Conservation (phyloP, 2,113 vertebrate species). For the Mystacornis crossleyi region DNA sequence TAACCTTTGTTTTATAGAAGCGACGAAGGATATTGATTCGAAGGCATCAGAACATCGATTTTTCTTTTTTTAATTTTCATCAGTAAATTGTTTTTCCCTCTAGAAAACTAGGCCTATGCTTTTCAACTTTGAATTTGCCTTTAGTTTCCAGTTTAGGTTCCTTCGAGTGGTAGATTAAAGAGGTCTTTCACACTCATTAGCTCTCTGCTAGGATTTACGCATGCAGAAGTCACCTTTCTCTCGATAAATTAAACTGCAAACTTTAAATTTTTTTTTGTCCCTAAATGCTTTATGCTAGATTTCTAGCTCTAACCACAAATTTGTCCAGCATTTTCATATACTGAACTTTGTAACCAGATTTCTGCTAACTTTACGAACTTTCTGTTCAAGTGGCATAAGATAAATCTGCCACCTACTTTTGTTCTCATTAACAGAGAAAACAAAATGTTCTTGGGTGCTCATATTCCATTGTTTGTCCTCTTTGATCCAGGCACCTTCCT, state of each 20-base stretch:
- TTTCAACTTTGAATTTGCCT: not conserved
- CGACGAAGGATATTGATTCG: not conserved
- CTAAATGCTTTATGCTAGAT: not conserved
- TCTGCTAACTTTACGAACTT: not conserved
- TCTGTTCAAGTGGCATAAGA: not conserved
- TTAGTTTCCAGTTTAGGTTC: not conserved
- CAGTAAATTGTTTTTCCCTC: not conserved
- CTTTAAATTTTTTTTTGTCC: not conserved
- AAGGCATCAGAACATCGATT: not conserved
- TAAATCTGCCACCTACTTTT: not conserved
- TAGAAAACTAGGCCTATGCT: not conserved
- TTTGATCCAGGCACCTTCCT: not conserved
- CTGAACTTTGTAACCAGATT: not conserved
- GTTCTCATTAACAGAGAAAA: not conserved
- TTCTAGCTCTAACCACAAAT: not conserved
- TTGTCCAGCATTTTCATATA: not conserved
- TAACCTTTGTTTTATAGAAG: not conserved
- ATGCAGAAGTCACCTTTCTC: not conserved
- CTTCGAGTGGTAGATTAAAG: not conserved
- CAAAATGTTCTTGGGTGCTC: not conserved
- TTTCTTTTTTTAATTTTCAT: not conserved
- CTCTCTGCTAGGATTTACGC: not conserved
- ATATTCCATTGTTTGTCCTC: not conserved
- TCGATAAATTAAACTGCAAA: not conserved
- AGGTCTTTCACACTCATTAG: not conserved